Percentiles rank a stretch among this genome's conserved stretches.
Conservation (phyloP, 2,888 invertebrate genomes). For the Xylocampa areola region DNA sequence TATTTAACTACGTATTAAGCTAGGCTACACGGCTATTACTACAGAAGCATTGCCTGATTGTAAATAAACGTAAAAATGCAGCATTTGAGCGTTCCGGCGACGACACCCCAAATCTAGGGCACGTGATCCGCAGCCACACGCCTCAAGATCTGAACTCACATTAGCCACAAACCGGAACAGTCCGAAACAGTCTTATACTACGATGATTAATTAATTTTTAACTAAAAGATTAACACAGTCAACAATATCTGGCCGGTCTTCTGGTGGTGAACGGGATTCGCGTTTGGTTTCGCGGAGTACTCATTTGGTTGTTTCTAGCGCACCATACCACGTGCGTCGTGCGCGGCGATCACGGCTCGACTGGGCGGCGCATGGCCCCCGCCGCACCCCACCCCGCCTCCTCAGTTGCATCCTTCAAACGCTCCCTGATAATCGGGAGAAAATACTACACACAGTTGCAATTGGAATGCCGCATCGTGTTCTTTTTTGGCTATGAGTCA, state of each 20-base stretch:
- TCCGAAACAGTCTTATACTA: slow-evolving; percentile 77
- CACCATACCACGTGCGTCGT: slow-evolving; percentile 71
- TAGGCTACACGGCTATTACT: slow-evolving; percentile 61
- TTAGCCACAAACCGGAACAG: slow-evolving; percentile 83
- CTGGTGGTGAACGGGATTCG: slow-evolving; percentile 69
- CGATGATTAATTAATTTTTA: slow-evolving; percentile 60
- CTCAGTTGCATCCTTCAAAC: slow-evolving; percentile 85
- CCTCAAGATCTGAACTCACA: slow-evolving; percentile 83
- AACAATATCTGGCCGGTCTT: slow-evolving; percentile 73
- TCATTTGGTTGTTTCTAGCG: slow-evolving; percentile 76
- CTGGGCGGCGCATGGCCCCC: slow-evolving; percentile 77
- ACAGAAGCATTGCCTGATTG: slow-evolving; percentile 78
- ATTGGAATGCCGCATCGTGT: slow-evolving; percentile 83
- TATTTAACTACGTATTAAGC: slow-evolving; percentile 50
- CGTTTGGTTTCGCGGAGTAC: slow-evolving; percentile 78
- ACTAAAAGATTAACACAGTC: slow-evolving; percentile 72
- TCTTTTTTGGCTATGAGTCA: slow-evolving; percentile 85
- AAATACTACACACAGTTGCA: slow-evolving; percentile 86
- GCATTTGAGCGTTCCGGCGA: slow-evolving; percentile 79
- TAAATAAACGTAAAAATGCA: slow-evolving; percentile 78
- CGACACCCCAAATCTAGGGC: slow-evolving; percentile 84
- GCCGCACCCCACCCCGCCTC: slow-evolving; percentile 57
- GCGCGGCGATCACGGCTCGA: slow-evolving; percentile 75
- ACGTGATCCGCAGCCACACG: slow-evolving; percentile 81
- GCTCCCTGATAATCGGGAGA: slow-evolving; percentile 87